These are phyloP conservation scores for Andrena chrysosceles DNA, from an alignment of 2,888 invertebrate genomes.

Conservation along the genomic window DNA sequence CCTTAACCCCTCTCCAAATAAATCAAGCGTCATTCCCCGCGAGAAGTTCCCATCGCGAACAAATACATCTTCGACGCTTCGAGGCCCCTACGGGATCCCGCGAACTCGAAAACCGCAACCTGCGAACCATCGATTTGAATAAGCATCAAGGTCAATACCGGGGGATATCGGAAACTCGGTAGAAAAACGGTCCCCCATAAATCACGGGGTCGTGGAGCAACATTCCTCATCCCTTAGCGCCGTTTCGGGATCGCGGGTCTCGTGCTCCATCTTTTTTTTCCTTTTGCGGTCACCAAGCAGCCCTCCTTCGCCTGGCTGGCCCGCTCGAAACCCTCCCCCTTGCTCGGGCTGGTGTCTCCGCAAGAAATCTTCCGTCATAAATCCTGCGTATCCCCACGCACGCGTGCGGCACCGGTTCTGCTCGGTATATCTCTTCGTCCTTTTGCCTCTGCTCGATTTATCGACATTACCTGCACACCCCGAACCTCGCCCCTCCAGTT, in stretches of 20 bases:
- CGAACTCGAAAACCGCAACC: constrained; percentile 16
- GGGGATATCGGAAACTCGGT: constrained; percentile 11
- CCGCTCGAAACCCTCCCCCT: constrained; percentile 31
- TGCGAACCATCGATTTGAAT: constrained; percentile 41
- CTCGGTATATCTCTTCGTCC: constrained; percentile 66
- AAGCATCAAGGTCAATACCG: constrained; percentile 49
- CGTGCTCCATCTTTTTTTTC: constrained; percentile 44
- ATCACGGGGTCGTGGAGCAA: constrained; percentile 40
- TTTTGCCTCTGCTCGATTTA: constrained; percentile 76
- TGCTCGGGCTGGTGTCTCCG: constrained; percentile 34
- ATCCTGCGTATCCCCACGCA: constrained; percentile 61
- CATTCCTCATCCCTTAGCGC: constrained; percentile 36
- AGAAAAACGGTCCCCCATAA: constrained; percentile 44
- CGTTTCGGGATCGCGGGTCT: constrained; percentile 45
- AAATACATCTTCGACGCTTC: neutral
- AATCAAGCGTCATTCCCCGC: neutral
- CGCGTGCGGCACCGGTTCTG: constrained; percentile 63
- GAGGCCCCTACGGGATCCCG: neutral
- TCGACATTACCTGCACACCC: constrained; percentile 74
- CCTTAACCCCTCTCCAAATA: too few species aligned
- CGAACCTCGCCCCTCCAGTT: neutral
- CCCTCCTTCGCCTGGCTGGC: constrained; percentile 17
- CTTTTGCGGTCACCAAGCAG: constrained; percentile 32
- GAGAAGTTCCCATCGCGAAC: neutral
- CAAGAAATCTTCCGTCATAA: constrained; percentile 74